Evolutionary conservation across 2,888 invertebrate genomes (phyloP), one percentile per base, ranked within the genome.

Genomic region (Papilio gigon): DNA sequence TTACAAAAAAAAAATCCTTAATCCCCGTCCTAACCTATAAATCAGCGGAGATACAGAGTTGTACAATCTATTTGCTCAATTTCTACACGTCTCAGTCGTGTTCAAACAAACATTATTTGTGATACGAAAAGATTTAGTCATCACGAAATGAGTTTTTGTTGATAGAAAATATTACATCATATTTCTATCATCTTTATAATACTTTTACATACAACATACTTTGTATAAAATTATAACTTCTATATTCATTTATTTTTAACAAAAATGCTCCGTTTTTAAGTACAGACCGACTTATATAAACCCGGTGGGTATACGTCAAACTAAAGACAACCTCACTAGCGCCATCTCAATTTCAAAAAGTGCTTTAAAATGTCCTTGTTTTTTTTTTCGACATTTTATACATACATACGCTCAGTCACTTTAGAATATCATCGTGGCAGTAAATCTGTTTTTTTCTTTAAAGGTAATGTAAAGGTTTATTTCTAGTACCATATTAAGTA

Each of bases 61-160:
- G n/a, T 4, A 12, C 14, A 27, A 27, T 53, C 5, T 53, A 53
- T 53, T 53, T 53, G 27, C 9, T 30, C 27, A 53, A 53, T 53
- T 50, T 53, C 53, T n/a, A 27, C 27, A 53, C 53, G 30, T 30
- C 30, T 27, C 50, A 30, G n/a, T 53, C 17, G 27, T 53, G 53
- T 30, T 53, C 53, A 53, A 53, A 53, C 53, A 53, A 22, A 47
- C 22, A 50, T 50, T 50, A 50, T 17, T 53, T 53, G 8, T n/a
- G 27, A 53, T 53, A 30, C 30, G 25, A 50, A 50, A 53, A 27
- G n/a, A 30, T 53, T 53, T n/a, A 53, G 53, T 53, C 27, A 30
- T 30, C n/a, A n/a, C 53, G 53, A 30, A 30, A 53, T 53, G 27
- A 53, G 53, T 30, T 53, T 30, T 9, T 53, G 27, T 53, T 53